Evolutionary conservation across 1,140 invertebrate species (phyloP).

Genomic region (Anthonomus grandis): DNA sequence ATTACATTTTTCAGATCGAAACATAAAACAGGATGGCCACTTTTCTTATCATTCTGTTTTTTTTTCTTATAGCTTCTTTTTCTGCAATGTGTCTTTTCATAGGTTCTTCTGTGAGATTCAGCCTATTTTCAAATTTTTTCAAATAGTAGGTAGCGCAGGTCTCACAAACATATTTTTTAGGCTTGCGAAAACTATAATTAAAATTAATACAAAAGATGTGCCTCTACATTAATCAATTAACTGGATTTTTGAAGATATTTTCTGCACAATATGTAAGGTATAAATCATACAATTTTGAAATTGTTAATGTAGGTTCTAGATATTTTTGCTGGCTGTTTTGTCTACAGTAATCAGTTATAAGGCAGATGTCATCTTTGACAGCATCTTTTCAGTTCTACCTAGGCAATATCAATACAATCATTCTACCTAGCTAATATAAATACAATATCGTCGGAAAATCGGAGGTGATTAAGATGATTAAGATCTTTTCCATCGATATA

Average conservation of each 20-base stretch:
- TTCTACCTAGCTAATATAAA: no score
- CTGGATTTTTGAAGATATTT: not conserved
- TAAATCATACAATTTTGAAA: not conserved
- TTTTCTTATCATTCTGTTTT: slow-evolving; percentile 13
- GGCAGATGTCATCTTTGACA: no score
- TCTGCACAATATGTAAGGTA: not conserved
- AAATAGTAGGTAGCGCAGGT: slow-evolving; percentile 13
- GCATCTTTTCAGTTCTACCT: no score
- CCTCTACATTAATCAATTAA: slow-evolving; percentile 12
- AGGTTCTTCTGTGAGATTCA: no score
- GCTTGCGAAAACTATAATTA: slow-evolving; percentile 18
- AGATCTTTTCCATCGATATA: no score
- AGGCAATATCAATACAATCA: no score
- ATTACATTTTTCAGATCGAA: no score
- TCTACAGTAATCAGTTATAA: not conserved
- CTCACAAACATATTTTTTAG: slow-evolving; percentile 19
- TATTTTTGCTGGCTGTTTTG: not conserved
- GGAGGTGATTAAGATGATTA: no score
- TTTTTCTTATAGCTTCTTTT: slow-evolving; percentile 12
- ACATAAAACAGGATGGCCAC: slow-evolving; percentile 11
- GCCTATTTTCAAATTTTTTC: slow-evolving; percentile 14
- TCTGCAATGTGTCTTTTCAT: slow-evolving; percentile 18
- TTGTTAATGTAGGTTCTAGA: not conserved
- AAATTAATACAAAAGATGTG: slow-evolving; percentile 15
- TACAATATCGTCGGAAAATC: no score